phyloP scores from a whole-genome alignment of 1,140 invertebrate genomes.

The Pseudoatta argentina region DNA sequence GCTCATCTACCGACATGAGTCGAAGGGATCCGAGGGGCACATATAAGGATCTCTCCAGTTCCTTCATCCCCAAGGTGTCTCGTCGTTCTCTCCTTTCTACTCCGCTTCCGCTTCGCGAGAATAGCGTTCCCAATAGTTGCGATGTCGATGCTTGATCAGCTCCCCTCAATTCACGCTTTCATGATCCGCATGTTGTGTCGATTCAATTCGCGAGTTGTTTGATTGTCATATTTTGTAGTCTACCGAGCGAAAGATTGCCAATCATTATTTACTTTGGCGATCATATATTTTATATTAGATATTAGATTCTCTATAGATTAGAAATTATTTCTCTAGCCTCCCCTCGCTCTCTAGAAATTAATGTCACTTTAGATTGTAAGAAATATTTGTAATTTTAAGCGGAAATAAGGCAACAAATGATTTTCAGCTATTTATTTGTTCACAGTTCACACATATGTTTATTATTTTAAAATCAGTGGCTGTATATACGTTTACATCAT shows the following conservation, averaged over 20 bases:
- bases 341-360: background rate
- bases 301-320: background rate
- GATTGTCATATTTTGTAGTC: slow-evolving; percentile 28
- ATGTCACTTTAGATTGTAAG: background rate
- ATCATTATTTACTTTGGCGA: slow-evolving; percentile 31
- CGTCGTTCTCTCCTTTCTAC: slow-evolving; percentile 12
- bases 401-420: background rate
- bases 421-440: background rate
- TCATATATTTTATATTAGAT: background rate
- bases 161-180: slow-evolving; percentile 66
- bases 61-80: slow-evolving; percentile 12
- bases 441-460: background rate
- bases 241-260: slow-evolving; percentile 49
- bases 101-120: slow-evolving; percentile 13
- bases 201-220: slow-evolving; percentile 62
- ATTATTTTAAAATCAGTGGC: no score
- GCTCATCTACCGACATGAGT: slow-evolving; percentile 14
- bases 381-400: background rate
- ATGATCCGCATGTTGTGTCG: slow-evolving; percentile 51
- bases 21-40: slow-evolving; percentile 55
- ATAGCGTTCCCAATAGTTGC: slow-evolving; percentile 67
- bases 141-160: slow-evolving; percentile 77
- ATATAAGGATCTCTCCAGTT: background rate
- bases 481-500: no score
- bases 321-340: no score